Evolutionary conservation across 1,140 invertebrate genomes (phyloP), one percentile per base, ranked within the genome.

Genomic region (Ips nitidus): DNA sequence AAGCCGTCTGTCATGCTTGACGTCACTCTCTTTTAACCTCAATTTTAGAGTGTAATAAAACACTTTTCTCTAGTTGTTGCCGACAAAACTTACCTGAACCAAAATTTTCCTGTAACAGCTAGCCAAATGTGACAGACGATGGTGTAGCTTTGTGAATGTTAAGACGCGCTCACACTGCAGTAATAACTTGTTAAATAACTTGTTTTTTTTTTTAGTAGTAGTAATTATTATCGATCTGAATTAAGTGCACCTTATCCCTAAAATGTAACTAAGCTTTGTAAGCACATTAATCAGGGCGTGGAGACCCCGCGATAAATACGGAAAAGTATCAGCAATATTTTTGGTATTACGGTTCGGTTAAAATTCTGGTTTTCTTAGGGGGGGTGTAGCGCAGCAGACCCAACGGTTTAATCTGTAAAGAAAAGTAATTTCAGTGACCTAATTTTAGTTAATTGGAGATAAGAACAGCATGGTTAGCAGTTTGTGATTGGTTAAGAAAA

Each of bases 201-300:
- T 52, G 7, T 56, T 56, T 7, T 6, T 56, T 22, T n/a, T 56
- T 57, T 71, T 53, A 56, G 41, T 69, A 74, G 61, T 69, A 59
- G 42, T 57, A 68, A 39, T 72, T 73, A 70, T 71, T 71, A 68
- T 69, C 52, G 47, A 67, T 73, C 59, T 73, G 63, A 66, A 58
- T 73, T 73, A 74, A 76, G 77, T 78, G 77, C 77, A 78, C 73
- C 77, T 77, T 78, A 77, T 72, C 74, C 68, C 74, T 76, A 77
- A 71, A 70, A 71, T 22, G 71, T 75, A 76, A 75, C 71, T 77
- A 78, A 77, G 76, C 76, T 41, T 43, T 71, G 74, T 76, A 78
- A 78, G 77, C 77, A 78, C 75, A 76, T 68, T 65, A 50, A 62
- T 36, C n/a, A 5, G 60, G 50, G 52, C 36, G 22, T 22, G 36